These are phyloP conservation scores for Tupaia tana DNA, from an alignment of 2,113 vertebrate genomes.

Conservation along the genomic window DNA sequence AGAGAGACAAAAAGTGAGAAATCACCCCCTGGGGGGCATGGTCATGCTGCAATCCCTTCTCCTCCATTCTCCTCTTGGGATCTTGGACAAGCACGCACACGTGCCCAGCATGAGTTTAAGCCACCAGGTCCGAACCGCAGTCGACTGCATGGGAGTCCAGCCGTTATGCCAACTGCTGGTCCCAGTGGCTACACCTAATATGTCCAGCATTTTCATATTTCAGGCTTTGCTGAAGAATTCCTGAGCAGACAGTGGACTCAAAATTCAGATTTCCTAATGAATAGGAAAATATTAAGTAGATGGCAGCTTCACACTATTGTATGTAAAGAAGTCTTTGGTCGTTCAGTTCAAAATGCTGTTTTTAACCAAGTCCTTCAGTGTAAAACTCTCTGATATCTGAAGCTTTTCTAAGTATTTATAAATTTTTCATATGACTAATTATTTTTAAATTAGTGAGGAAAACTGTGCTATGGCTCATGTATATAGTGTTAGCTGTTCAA, in stretches of 20 bases:
- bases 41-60: no score
- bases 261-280: background rate
- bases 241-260: background rate
- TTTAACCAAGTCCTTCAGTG: background rate
- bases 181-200: background rate
- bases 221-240: slow-evolving; percentile 23
- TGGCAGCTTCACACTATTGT: background rate
- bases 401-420: background rate
- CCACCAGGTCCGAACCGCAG: no score
- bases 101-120: no score
- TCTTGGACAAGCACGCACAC: no score
- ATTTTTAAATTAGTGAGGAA: slow-evolving; percentile 26
- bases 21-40: no score
- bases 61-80: no score
- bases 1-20: no score
- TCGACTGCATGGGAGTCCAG: no score
- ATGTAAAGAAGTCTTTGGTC: background rate
- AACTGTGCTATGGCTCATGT: background rate
- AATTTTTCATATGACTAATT: slow-evolving; percentile 1
- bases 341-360: slow-evolving; percentile 25
- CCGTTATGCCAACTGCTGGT: no score
- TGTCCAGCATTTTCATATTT: slow-evolving; percentile 17
- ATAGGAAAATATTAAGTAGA: slow-evolving; percentile 43
- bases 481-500: background rate
- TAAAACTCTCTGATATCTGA: background rate